Evolutionary conservation across 2,113 vertebrate species (phyloP).

Genomic region (Oryzias javanicus): DNA sequence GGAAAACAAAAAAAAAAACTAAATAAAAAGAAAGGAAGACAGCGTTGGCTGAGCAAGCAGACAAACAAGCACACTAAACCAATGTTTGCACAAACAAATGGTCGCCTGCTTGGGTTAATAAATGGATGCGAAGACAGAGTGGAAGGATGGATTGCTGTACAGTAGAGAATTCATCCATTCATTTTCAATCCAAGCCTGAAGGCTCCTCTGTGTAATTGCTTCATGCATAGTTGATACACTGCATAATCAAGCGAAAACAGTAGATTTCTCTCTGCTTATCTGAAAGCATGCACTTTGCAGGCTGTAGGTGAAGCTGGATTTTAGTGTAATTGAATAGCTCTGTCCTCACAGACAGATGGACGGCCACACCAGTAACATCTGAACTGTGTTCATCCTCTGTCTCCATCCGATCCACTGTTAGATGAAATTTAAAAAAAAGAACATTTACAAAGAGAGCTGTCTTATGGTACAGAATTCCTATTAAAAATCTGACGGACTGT

Average conservation of each 20-base stretch:
- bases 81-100: conserved; percentile 65
- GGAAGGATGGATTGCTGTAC: conserved; percentile 24
- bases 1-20: background rate
- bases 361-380: conserved; percentile 17
- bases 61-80: conserved; percentile 57
- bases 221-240: conserved; percentile 73
- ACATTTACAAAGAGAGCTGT: conserved; percentile 56
- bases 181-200: conserved; percentile 49
- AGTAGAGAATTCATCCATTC: conserved; percentile 50
- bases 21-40: conserved; percentile 7
- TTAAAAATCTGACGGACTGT: conserved; percentile 44
- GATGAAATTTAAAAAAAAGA: conserved; percentile 68
- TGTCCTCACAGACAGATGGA: conserved; percentile 23
- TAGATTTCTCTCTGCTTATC: conserved; percentile 36
- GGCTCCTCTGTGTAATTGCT: conserved; percentile 62
- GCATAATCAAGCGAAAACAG: conserved; percentile 64
- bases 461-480: conserved; percentile 39
- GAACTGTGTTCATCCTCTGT: conserved; percentile 39
- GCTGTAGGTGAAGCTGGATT: conserved; percentile 14
- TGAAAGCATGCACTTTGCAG: conserved; percentile 22
- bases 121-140: conserved; percentile 48
- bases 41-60: conserved; percentile 25
- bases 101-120: conserved; percentile 48
- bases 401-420: conserved; percentile 44
- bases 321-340: conserved; percentile 17